phyloP scores from a whole-genome alignment of 2,113 vertebrate species.

The Corythornis vintsioides region DNA sequence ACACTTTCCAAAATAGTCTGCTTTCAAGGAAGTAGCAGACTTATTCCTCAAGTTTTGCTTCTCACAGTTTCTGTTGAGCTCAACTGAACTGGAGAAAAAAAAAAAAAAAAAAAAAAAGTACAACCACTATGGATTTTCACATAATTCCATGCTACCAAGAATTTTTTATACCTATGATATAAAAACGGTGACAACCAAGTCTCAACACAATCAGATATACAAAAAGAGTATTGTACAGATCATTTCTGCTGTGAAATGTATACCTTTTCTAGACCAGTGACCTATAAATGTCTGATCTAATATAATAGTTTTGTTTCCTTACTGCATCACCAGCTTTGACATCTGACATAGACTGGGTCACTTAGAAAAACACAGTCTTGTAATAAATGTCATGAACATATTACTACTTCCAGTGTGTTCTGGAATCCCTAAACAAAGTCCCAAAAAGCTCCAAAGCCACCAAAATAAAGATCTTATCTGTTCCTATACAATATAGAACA shows the following conservation, averaged over 20 bases:
- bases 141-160: neutral
- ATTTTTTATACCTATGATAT: neutral
- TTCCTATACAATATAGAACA: neutral
- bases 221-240: neutral
- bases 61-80: neutral
- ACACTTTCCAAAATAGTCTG: neutral
- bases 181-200: neutral
- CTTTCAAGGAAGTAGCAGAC: neutral
- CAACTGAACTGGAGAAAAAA: neutral
- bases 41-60: neutral
- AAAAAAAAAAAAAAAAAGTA: neutral
- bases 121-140: fast-evolving
- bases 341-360: neutral
- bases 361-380: neutral
- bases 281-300: neutral
- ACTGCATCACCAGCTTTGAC: neutral
- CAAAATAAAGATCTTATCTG: neutral
- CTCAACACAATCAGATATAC: neutral
- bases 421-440: neutral
- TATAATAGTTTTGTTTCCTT: neutral
- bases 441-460: neutral
- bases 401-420: neutral
- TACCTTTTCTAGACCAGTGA: neutral
- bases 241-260: neutral
- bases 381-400: neutral